Evolutionary conservation across 2,888 invertebrate genomes (phyloP).

Genomic region (Apodemia zela): DNA sequence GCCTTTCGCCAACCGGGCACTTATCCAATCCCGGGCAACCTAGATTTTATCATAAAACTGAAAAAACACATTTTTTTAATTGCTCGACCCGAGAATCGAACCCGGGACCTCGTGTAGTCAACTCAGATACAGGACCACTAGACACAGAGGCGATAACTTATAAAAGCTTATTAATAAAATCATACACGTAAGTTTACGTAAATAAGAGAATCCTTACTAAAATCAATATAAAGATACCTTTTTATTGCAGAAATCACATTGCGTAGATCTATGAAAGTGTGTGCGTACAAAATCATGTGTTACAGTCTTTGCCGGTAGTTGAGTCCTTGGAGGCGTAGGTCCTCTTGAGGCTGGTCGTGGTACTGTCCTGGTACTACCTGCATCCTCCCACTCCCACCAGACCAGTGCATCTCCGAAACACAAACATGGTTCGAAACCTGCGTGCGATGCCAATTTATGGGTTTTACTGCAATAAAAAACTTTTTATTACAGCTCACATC

Average conservation of each 20-base stretch:
- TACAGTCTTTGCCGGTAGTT: constrained; percentile 51
- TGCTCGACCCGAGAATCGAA: too few species aligned
- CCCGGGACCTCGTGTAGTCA: too few species aligned
- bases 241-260: constrained; percentile 96
- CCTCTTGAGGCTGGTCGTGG: constrained; percentile 50
- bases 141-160: too few species aligned
- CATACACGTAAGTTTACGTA: too few species aligned
- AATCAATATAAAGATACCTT: constrained; percentile 80
- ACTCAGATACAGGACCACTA: too few species aligned
- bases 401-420: constrained; percentile 95
- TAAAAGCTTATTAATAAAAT: too few species aligned
- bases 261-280: constrained; percentile 93
- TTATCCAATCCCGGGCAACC: too few species aligned
- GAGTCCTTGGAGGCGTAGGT: constrained; percentile 46
- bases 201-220: too few species aligned
- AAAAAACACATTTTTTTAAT: too few species aligned
- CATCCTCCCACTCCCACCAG: constrained; percentile 87
- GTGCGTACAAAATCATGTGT: constrained; percentile 90
- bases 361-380: constrained; percentile 48
- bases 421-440: constrained; percentile 94
- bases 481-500: not conserved
- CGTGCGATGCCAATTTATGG: constrained; percentile 85
- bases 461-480: constrained; percentile 78
- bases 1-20: too few species aligned
- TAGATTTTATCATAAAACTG: too few species aligned